phyloP scores from a whole-genome alignment of 2,113 vertebrate species.

The Pelmatolapia mariae region DNA sequence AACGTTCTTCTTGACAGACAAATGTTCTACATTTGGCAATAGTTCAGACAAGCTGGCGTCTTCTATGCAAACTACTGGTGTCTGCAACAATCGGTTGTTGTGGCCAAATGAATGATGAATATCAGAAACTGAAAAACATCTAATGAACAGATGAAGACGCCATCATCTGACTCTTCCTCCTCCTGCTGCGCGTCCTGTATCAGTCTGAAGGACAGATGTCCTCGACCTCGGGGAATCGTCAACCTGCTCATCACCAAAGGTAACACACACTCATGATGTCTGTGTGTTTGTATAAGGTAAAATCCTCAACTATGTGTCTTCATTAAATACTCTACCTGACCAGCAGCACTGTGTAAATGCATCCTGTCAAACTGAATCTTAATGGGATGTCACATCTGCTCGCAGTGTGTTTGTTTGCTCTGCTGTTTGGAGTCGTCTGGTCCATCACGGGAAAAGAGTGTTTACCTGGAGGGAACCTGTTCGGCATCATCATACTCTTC shows the following conservation, averaged over 20 bases:
- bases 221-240: conserved; percentile 73
- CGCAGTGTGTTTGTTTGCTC: conserved; percentile 64
- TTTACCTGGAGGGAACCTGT: conserved; percentile 87
- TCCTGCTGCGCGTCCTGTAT: neutral
- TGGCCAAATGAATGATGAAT: neutral
- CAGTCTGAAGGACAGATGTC: conserved; percentile 54
- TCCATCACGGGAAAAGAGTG: conserved; percentile 80
- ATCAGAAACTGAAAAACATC: neutral
- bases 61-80: fast-evolving
- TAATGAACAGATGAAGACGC: conserved; percentile 30
- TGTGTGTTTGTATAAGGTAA: neutral
- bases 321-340: neutral
- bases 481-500: conserved; percentile 83
- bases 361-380: neutral
- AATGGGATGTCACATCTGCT: neutral
- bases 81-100: fast-evolving
- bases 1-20: neutral
- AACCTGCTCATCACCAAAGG: conserved; percentile 76
- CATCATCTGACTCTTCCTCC: neutral
- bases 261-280: conserved; percentile 2
- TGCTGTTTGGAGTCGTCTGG: conserved; percentile 86
- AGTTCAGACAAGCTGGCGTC: neutral
- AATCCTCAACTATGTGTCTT: neutral
- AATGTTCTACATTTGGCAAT: neutral
- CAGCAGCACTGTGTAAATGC: neutral